Percentiles rank a stretch among this genome's conserved stretches.
phyloP scores from a whole-genome alignment of 2,113 vertebrate species.

The Tonatia bakeri region DNA sequence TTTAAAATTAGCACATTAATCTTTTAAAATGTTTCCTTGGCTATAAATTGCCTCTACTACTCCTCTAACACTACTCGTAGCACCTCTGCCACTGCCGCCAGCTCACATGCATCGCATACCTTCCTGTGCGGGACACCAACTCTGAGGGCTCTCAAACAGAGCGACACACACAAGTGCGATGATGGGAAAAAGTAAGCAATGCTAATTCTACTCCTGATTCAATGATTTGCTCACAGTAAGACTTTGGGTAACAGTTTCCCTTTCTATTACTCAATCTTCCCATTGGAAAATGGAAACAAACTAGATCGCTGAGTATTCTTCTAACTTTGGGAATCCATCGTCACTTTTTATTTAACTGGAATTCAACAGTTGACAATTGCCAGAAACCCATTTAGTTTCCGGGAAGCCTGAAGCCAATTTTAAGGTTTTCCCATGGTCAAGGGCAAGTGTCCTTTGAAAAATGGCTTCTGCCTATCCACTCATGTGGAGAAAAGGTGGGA shows the following conservation, averaged over 20 bases:
- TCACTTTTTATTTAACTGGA: neutral
- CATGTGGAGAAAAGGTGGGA: neutral
- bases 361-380: neutral
- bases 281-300: neutral
- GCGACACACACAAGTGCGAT: neutral
- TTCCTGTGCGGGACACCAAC: neutral
- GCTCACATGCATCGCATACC: neutral
- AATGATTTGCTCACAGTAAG: neutral
- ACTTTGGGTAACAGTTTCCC: neutral
- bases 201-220: neutral
- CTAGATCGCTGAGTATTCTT: neutral
- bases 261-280: neutral
- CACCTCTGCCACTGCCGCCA: neutral
- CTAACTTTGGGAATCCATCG: neutral
- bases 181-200: neutral
- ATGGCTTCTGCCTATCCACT: neutral
- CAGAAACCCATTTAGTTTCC: neutral
- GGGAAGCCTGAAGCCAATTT: neutral
- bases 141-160: neutral
- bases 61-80: neutral
- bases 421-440: neutral
- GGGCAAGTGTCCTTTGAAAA: neutral
- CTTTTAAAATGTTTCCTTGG: neutral
- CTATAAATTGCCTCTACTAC: neutral
- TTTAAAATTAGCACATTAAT: neutral